phyloP scores from a whole-genome alignment of 2,888 invertebrate species.

The Mythimna pallens region DNA sequence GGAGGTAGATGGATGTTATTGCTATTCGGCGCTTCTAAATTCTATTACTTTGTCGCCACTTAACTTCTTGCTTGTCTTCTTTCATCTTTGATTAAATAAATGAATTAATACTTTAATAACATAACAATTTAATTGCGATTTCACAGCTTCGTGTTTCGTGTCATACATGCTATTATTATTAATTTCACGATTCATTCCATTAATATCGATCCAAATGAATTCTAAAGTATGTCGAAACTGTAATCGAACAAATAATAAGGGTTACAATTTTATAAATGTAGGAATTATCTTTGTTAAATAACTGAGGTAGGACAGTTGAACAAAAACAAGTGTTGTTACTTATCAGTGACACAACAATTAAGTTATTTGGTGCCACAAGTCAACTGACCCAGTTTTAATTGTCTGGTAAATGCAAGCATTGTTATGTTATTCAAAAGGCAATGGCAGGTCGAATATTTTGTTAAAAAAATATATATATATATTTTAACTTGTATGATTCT shows the following conservation, averaged over 20 bases:
- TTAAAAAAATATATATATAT: not conserved
- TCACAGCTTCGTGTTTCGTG: not conserved
- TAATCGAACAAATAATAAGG: not conserved
- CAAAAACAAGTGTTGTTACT: slow-evolving; percentile 24
- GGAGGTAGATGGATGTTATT: too few relatives aligned
- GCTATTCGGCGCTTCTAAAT: too few relatives aligned
- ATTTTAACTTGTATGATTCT: not conserved
- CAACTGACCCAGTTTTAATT: slow-evolving; percentile 18
- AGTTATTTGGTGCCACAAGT: slow-evolving; percentile 29
- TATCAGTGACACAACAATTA: slow-evolving; percentile 20
- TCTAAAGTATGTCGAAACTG: not conserved
- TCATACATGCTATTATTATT: not conserved
- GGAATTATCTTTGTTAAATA: slow-evolving; percentile 31
- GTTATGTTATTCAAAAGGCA: not conserved
- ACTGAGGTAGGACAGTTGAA: slow-evolving; percentile 1
- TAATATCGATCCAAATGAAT: not conserved
- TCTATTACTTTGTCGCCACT: too few relatives aligned
- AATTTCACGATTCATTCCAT: not conserved
- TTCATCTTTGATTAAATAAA: too few relatives aligned
- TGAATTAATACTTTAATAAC: not conserved
- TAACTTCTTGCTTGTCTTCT: too few relatives aligned
- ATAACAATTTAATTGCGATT: not conserved
- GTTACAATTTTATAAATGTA: not conserved
- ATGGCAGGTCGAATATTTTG: slow-evolving; percentile 21
- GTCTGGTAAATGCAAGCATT: not conserved